phyloP scores from a whole-genome alignment of 1,140 invertebrate species.

The Chrysoperla carnea region DNA sequence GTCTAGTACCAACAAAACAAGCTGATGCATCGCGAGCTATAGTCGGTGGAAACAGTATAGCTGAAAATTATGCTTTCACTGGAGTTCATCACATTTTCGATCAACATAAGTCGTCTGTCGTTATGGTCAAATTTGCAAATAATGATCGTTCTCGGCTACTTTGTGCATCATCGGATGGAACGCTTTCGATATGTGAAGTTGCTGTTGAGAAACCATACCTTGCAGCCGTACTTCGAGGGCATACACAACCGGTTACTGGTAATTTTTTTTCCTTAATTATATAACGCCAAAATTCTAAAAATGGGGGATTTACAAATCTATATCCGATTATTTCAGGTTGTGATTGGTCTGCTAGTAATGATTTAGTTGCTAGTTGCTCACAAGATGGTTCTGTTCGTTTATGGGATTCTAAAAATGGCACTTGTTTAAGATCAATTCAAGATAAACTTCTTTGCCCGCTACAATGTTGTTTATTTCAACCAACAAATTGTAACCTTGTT shows the following conservation, averaged over 20 bases:
- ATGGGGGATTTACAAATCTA: background rate
- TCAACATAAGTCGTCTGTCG: constrained; percentile 57
- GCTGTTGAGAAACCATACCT: constrained; percentile 48
- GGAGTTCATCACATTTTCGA: constrained; percentile 80
- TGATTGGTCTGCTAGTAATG: constrained; percentile 77
- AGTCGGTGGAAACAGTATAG: constrained; percentile 41
- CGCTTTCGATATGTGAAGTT: constrained; percentile 66
- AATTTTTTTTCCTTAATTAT: constrained; percentile 8
- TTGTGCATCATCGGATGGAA: constrained; percentile 64
- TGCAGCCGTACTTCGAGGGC: constrained; percentile 52
- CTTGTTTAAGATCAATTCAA: constrained; percentile 43
- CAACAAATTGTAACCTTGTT: constrained; percentile 77
- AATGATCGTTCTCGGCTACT: constrained; percentile 67
- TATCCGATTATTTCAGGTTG: constrained; percentile 30
- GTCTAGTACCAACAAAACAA: constrained; percentile 24
- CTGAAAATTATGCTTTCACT: constrained; percentile 69
- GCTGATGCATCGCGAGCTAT: constrained; percentile 33
- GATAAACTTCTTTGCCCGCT: constrained; percentile 46
- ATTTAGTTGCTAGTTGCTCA: constrained; percentile 62
- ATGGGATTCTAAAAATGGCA: constrained; percentile 41
- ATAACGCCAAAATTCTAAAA: background rate
- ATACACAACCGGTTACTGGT: constrained; percentile 60
- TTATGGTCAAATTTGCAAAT: constrained; percentile 76
- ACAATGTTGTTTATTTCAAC: constrained; percentile 64
- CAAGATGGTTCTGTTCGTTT: constrained; percentile 56